Conservation (phyloP, 2,113 vertebrate species). For the Todiramphus saurophagus region DNA sequence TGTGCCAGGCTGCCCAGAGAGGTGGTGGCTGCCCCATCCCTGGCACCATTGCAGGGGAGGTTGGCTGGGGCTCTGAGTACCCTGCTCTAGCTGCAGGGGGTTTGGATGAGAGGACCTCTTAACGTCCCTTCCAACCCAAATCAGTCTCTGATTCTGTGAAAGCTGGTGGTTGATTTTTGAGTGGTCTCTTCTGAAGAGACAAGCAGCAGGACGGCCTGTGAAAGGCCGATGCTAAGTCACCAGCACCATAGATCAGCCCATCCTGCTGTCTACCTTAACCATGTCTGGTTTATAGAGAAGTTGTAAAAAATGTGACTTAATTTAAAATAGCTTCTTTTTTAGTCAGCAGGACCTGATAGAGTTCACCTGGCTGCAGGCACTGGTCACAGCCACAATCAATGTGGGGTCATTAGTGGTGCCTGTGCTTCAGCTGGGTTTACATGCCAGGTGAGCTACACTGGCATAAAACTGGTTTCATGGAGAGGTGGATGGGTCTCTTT, state of each 20-base stretch:
- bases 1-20: too few relatives aligned
- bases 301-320: background rate
- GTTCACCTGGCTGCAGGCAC: fast-evolving
- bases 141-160: background rate
- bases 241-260: fast-evolving
- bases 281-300: background rate
- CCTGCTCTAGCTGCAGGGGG: background rate
- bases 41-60: background rate
- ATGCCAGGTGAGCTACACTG: fast-evolving
- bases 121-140: background rate
- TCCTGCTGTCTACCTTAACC: fast-evolving
- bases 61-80: background rate
- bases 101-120: background rate
- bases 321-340: background rate
- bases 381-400: fast-evolving
- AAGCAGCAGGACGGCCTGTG: fast-evolving
- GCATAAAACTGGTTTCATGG: background rate
- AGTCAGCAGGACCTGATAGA: background rate
- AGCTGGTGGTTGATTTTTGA: background rate
- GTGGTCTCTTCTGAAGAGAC: background rate
- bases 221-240: background rate
- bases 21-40: background rate
- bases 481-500: background rate
- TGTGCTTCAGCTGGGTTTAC: fast-evolving
- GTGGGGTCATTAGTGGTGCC: background rate